Conservation (phyloP, 2,113 vertebrate species). For the Vireo altiloquus region DNA sequence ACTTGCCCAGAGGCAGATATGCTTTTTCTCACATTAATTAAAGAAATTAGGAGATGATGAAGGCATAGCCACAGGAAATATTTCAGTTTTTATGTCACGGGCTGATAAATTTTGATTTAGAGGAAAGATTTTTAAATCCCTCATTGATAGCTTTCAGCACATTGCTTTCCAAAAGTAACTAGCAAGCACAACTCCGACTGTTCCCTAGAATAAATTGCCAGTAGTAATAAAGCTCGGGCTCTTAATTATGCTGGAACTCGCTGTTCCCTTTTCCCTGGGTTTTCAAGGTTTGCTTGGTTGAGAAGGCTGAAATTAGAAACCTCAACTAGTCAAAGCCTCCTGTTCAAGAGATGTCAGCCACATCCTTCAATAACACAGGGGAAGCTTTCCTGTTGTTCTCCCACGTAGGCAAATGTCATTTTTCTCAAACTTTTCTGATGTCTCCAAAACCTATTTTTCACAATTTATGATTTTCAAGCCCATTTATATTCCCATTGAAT, state of each 20-base stretch:
- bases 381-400: neutral
- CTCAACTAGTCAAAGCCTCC: neutral
- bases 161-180: neutral
- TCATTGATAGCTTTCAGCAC: neutral
- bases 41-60: conserved; percentile 38
- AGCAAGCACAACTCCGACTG: neutral
- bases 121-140: conserved; percentile 1
- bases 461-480: conserved; percentile 42
- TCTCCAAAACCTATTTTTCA: conserved; percentile 7
- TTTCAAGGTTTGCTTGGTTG: neutral
- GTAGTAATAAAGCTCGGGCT: neutral
- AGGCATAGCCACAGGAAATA: neutral
- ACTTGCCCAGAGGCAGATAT: neutral
- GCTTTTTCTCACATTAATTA: conserved; percentile 48
- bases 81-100: neutral
- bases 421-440: conserved; percentile 26
- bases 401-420: neutral
- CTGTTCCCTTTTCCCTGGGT: neutral
- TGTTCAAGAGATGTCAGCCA: neutral
- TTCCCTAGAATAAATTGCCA: neutral
- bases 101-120: conserved; percentile 25
- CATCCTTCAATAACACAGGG: neutral
- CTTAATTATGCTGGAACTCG: neutral
- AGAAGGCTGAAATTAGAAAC: neutral
- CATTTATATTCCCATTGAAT: conserved; percentile 47